Base-by-base conservation (phyloP, 2,888 invertebrate species). In the Xiphydria camelus region DNA sequence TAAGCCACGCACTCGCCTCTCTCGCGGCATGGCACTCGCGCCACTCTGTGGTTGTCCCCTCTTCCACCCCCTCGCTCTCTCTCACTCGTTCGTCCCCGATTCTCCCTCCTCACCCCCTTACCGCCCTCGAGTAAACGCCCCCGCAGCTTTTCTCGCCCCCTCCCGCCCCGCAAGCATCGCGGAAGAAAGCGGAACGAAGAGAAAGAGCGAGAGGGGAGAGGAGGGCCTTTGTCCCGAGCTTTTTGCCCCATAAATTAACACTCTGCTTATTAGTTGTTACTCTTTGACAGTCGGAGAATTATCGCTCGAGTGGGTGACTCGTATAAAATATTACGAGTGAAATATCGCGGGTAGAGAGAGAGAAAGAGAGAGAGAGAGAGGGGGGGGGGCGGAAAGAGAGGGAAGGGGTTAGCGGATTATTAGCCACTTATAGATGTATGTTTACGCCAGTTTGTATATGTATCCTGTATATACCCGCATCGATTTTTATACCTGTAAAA, bases 1-100 rank as follows among this genome's bases (percentile, higher is more conserved):
- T 74, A 75, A 73, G 73, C 72, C 64, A 73, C 70, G 74, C 70
- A 74, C 68, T 72, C 61, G 61, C 57, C 39, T 47, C 49, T 57
- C 61, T 61, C 63, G 62, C 57, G 56, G 57, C 56, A 47, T 53
- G 59, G 58, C 58, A 59, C 62, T 68, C 58, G 64, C 61, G 59
- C 61, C 57, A 54, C 56, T 65, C 63, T 54, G 58, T 45, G 55
- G 54, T 54, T 47, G 51, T 50, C 40, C 53, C 49, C 50, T 45
- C 45, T 46, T 40, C 34, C 43, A 35, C 41, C 36, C 31, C 21
- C 42, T 4, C 34, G n/a, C 35, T 32, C 42, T 39, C 41, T 10
- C 29, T 32, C 25, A 21, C 37, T 31, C 44, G 15, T 32, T 43
- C 45, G 33, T 46, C 47, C 22, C 35, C 23, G 26, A 6, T 26